A percentile compares a stretch with the other conserved stretches of the same genome.
Conservation (phyloP, 2,888 invertebrate species). For the Heliothis peltigera region DNA sequence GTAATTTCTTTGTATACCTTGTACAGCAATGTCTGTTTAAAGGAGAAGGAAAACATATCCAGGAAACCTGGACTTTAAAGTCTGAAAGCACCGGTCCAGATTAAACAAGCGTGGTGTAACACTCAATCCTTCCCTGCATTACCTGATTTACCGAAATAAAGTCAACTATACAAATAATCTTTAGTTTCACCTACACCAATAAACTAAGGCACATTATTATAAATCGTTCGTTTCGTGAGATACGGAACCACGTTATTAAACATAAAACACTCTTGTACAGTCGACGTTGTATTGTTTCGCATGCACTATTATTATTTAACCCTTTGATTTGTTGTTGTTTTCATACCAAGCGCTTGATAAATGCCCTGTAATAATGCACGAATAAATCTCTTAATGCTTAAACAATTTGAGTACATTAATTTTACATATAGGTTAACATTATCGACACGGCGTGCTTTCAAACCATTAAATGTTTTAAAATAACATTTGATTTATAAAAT, state of each 20-base stretch:
- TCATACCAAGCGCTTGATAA: constrained; percentile 54
- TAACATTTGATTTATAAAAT: background rate
- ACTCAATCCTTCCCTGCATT: too few species aligned
- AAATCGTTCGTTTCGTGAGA: background rate
- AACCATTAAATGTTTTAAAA: background rate
- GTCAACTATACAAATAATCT: background rate
- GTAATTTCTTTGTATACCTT: too few species aligned
- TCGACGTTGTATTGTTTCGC: constrained; percentile 62
- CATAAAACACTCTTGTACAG: constrained; percentile 19
- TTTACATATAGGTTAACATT: constrained; percentile 21
- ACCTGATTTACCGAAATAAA: too few species aligned
- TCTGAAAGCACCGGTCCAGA: too few species aligned
- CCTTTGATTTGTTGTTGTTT: constrained; percentile 64
- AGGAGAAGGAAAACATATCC: too few species aligned
- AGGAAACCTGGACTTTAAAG: too few species aligned
- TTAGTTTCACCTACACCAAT: background rate
- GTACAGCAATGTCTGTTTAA: too few species aligned
- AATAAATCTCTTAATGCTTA: constrained; percentile 47
- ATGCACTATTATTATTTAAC: constrained; percentile 63
- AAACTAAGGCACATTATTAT: background rate
- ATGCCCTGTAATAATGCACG: constrained; percentile 56
- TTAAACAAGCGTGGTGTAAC: too few species aligned
- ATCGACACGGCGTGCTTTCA: constrained; percentile 7
- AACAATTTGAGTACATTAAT: constrained; percentile 41
- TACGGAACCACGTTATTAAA: constrained; percentile 42